Base-by-base conservation (phyloP, 2,888 invertebrate genomes). In the Trichogramma evanescens region DNA sequence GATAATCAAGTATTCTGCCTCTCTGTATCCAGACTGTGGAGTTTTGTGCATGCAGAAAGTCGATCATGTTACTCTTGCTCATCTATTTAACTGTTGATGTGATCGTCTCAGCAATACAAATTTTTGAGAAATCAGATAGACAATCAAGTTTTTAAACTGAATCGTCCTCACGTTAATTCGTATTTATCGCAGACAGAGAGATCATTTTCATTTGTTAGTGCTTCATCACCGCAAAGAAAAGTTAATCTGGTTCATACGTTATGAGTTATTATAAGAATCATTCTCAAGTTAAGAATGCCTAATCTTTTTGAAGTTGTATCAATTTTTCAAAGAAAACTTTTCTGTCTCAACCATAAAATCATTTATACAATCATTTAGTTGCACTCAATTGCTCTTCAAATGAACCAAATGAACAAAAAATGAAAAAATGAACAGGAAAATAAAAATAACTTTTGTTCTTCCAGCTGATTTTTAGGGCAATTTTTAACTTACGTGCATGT, bases 401-500 rank as follows among this genome's bases (percentile, higher is more conserved):
- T 52, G 45, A 64, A 49, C 54, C 26, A 59, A 59, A 59, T 48
- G 10, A 64, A 63, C 61, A 61, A 62, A 61, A 59, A 54, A 45
- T 49, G 26, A 43, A 57, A 10, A 48, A 44, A 54, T 45, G 39
- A 43, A n/a, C 46, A 46, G 26, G 55, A 42, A 50, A 58, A 43
- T 54, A 42, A 63, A 63, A 60, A 40, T 54, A 59, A 62, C 61
- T 63, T 62, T 68, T 62, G 68, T 70, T 71, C 64, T 72, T 71
- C 67, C 66, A 66, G 66, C 72, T 75, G 75, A 75, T 77, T 76
- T 57, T 63, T 75, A 77, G 74, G 77, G 75, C 77, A 74, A 75
- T 76, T 74, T 65, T 82, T 86, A 87, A 93, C 93, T 93, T 93
- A 95, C 95, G 95, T 92, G 95, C 94, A 88, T 94, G 92, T 88